phyloP scores from a whole-genome alignment of 2,888 invertebrate species.

The Drosophila cyrtoloma region DNA sequence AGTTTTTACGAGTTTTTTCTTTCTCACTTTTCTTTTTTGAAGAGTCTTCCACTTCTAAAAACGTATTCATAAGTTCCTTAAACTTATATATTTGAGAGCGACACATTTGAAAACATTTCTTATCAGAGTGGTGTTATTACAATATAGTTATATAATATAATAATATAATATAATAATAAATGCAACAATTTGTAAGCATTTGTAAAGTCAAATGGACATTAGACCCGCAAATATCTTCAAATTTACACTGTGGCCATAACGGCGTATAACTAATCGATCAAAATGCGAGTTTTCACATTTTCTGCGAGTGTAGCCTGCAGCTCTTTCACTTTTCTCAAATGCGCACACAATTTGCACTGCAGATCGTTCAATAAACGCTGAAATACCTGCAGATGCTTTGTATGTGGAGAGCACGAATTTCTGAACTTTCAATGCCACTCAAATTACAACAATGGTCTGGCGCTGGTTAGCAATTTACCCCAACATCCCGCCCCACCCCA shows the following conservation, averaged over 20 bases:
- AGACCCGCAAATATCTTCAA: neutral
- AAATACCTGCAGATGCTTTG: constrained; percentile 23
- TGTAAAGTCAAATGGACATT: neutral
- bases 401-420: constrained; percentile 23
- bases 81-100: too few species aligned
- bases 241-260: neutral
- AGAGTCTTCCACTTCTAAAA: neutral
- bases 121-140: too few species aligned
- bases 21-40: neutral
- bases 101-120: too few species aligned
- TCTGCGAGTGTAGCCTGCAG: constrained; percentile 36
- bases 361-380: constrained; percentile 56
- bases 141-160: neutral
- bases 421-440: constrained; percentile 62
- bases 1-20: neutral
- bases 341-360: constrained; percentile 55
- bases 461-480: constrained; percentile 23
- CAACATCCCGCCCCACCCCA: neutral
- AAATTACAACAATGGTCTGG: constrained; percentile 55
- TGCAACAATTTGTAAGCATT: neutral
- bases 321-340: constrained; percentile 60
- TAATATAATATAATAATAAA: neutral
- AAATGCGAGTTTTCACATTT: constrained; percentile 12
- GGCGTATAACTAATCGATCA: neutral
- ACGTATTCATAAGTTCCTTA: neutral